Base-by-base conservation (phyloP, 2,888 invertebrate species). In the Lysandra bellargus region DNA sequence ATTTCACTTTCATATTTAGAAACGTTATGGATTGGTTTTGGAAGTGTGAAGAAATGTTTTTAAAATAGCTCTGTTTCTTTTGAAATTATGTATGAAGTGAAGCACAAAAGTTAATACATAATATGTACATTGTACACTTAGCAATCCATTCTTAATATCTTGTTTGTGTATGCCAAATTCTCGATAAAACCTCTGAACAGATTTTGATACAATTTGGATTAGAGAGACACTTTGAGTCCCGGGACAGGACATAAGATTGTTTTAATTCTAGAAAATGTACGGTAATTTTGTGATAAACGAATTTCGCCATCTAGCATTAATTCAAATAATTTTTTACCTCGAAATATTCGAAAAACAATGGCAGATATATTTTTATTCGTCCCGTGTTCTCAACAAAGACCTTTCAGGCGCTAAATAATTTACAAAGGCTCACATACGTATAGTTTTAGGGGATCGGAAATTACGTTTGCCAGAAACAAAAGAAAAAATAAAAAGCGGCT, bases 381-480 rank as follows among this genome's bases (percentile, higher is more conserved):
- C 53, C 17, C 53, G 17, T 57, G 53, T 57, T 57, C 53, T 17
- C 17, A 57, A 17, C 53, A 57, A 57, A 57, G 53, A 69, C 33
- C 69, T 69, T 33, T 69, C 69, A 14, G 17, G 69, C 30, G 12
- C 23, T 23, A 64, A 64, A 64, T 64, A 64, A 64, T 30, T 64
- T 64, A 64, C 23, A 64, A 64, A 64, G 64, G 64, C 30, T 89
- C 89, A 90, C 89, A 89, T 87, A 87, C 84, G 89, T 88, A 86
- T 84, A 87, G 87, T 89, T 87, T 89, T 86, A 82, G 86, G 90
- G 88, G 86, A 88, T 83, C 82, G 84, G 81, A 87, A 90, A 90
- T 88, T 88, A 87, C 84, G 84, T 84, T 84, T 82, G 83, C 80
- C 81, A 83, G 75, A 83, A 82, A 88, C 88, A 89, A 89, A 85